A percentile compares a stretch with the other conserved stretches of the same genome.
Conservation (phyloP, 1,140 invertebrate genomes). For the Conus ventricosus region DNA sequence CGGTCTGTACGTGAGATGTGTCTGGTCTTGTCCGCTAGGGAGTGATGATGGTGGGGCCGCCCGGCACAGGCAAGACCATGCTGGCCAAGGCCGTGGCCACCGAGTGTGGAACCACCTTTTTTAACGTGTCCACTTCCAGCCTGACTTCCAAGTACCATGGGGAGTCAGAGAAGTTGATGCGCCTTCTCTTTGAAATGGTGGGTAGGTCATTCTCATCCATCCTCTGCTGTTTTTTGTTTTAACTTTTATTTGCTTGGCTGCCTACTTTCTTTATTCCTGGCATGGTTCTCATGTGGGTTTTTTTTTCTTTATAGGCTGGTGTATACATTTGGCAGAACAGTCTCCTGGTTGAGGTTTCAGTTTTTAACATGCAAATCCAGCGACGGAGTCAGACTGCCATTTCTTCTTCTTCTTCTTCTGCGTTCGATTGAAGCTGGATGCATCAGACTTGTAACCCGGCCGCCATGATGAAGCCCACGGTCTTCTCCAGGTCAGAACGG, state of each 20-base stretch:
- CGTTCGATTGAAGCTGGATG: too few species aligned
- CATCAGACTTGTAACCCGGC: too few species aligned
- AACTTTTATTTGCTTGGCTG: background rate
- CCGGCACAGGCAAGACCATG: conserved; percentile 99
- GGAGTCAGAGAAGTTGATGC: conserved; percentile 98
- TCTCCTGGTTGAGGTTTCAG: too few species aligned
- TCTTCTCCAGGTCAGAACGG: too few species aligned
- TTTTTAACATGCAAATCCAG: too few species aligned
- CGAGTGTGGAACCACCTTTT: conserved; percentile 99
- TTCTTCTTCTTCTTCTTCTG: too few species aligned
- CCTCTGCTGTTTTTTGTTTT: background rate
- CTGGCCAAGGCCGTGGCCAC: conserved; percentile 99
- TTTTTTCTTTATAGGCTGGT: background rate
- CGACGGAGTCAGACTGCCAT: too few species aligned
- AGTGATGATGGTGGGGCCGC: conserved; percentile 97
- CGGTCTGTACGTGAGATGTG: background rate
- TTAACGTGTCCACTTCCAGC: conserved; percentile 98
- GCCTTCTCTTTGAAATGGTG: conserved; percentile 98
- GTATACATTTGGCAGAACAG: too few species aligned
- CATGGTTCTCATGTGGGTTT: background rate
- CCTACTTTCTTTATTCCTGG: background rate
- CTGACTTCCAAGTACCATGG: conserved; percentile 98
- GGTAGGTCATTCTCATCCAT: conserved; percentile 42
- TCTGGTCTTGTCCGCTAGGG: conserved; percentile 77
- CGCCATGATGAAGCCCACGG: too few species aligned